Evolutionary conservation across 2,113 vertebrate species (phyloP), one percentile per base, ranked within the genome.

Genomic region (Pedetes capensis): DNA sequence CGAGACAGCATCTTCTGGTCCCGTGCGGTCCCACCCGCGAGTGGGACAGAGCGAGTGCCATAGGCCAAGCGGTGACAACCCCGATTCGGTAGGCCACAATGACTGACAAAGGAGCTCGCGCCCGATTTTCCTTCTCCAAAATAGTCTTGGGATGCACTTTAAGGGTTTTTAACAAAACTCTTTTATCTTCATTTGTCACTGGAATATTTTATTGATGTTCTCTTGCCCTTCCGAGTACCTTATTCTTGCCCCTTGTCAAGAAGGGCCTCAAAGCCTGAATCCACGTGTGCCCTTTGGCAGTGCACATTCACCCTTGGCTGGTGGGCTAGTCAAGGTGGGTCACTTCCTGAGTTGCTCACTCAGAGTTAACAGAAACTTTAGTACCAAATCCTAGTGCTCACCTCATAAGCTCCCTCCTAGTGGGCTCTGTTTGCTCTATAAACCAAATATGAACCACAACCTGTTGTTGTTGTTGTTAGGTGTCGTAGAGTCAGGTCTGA

Each of bases 11-110:
- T 37, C 87, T 17, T n/a, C 17, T 0, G 27, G 27, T 14, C 29
- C 27, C 8, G 39, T 0, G 69, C 47, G 3, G 23, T 29, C 34
- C 3, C 23, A 6, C 1, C 25, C 2, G 2, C 8, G 7, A 7
- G 5, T 5, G 0, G 16, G 23, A 29, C 16, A 0, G 10, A 29
- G 14, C 14, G 2, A 20, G 51, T 1, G 87, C 49, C 0, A 8
- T 32, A 4, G 64, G 47, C 64, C 17, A 0, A 5, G n/a, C 23
- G 0, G 3, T n/a, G 74, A 32, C 34, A 3, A 16, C 27, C 11
- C 32, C 1, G 2, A 20, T 4, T 11, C 3, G 0, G 47, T 0
- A 18, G 42, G 55, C 17, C 25, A n/a, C 34, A 0, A 59, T 6
- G 1, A n/a, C 42, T 32, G 78, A 66, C 39, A 2, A 2, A 27